Evolutionary conservation across 2,797 vertebrate genomes (phyloP).

Genomic region (Epinephelus awoara): DNA sequence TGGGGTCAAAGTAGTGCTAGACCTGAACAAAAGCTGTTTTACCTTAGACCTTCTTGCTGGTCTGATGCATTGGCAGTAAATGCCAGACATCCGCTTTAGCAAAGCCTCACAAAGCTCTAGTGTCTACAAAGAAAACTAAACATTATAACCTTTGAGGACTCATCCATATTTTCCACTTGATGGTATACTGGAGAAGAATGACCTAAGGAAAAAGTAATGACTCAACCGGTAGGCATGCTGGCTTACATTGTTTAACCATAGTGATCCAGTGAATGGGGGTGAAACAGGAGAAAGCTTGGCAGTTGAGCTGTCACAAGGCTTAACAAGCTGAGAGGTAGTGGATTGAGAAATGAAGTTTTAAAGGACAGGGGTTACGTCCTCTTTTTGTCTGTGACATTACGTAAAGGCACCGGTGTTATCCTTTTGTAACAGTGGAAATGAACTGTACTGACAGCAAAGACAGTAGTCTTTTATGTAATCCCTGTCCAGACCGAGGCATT

Average conservation of each 20-base stretch:
- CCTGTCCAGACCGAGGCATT: constrained; percentile 46
- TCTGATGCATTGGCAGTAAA: constrained; percentile 1
- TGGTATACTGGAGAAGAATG: constrained; percentile 42
- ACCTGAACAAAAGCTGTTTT: constrained; percentile 21
- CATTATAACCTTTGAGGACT: constrained; percentile 27
- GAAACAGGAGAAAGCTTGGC: constrained; percentile 22
- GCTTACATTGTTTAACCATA: constrained; percentile 52
- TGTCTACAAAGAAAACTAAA: constrained; percentile 36
- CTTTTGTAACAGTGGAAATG: constrained; percentile 63
- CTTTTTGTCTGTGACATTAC: constrained; percentile 62
- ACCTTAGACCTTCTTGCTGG: not conserved
- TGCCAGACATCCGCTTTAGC: constrained; percentile 10
- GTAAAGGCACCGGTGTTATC: constrained; percentile 57
- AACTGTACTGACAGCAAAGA: constrained; percentile 63
- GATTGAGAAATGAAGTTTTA: constrained; percentile 55
- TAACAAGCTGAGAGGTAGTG: constrained; percentile 40
- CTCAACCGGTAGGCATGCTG: constrained; percentile 51
- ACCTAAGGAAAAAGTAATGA: constrained; percentile 59
- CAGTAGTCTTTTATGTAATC: constrained; percentile 71
- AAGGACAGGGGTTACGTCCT: constrained; percentile 50
- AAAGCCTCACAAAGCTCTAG: constrained; percentile 33
- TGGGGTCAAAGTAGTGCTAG: constrained; percentile 15
- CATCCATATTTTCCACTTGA: constrained; percentile 56
- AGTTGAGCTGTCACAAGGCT: constrained; percentile 30
- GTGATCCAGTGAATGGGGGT: constrained; percentile 35